Conservation (phyloP, 2,113 vertebrate genomes). For the Boleophthalmus pectinirostris region DNA sequence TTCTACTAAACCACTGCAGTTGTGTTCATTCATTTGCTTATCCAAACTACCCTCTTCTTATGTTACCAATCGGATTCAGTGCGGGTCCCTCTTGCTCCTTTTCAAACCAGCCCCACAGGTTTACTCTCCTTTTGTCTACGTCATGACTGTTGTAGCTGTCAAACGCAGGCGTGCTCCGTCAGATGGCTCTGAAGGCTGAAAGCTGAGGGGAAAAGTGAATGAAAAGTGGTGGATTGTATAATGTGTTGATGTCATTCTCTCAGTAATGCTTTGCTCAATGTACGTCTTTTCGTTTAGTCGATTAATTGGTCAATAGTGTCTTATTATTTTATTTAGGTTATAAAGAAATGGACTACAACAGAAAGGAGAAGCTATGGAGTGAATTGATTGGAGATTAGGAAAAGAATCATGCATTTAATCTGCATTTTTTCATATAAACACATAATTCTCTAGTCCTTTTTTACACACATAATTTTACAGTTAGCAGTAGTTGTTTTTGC, state of each 20-base stretch:
- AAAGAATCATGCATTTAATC: too few relatives aligned
- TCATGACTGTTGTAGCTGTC: slow-evolving; percentile 46
- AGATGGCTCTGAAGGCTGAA: slow-evolving; percentile 61
- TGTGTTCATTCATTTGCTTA: neutral
- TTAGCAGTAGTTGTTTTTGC: too few relatives aligned
- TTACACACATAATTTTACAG: too few relatives aligned
- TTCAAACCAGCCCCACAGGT: slow-evolving; percentile 43
- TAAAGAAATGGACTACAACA: too few relatives aligned
- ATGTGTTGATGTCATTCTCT: neutral
- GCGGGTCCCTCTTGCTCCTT: neutral
- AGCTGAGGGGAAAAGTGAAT: slow-evolving; percentile 14
- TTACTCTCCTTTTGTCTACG: slow-evolving; percentile 3
- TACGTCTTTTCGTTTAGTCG: too few relatives aligned
- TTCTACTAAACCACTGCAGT: neutral
- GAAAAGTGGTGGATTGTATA: slow-evolving; percentile 5
- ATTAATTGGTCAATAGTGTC: too few relatives aligned
- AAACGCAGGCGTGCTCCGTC: slow-evolving; percentile 50
- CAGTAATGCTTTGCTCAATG: neutral
- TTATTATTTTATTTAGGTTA: too few relatives aligned
- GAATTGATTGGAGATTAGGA: too few relatives aligned
- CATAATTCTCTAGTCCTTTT: too few relatives aligned
- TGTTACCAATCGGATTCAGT: neutral
- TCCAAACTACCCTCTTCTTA: neutral
- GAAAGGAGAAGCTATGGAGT: too few relatives aligned
- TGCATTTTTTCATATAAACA: too few relatives aligned